Conservation (phyloP, 2,113 vertebrate species). For the Semicossyphus pulcher region DNA sequence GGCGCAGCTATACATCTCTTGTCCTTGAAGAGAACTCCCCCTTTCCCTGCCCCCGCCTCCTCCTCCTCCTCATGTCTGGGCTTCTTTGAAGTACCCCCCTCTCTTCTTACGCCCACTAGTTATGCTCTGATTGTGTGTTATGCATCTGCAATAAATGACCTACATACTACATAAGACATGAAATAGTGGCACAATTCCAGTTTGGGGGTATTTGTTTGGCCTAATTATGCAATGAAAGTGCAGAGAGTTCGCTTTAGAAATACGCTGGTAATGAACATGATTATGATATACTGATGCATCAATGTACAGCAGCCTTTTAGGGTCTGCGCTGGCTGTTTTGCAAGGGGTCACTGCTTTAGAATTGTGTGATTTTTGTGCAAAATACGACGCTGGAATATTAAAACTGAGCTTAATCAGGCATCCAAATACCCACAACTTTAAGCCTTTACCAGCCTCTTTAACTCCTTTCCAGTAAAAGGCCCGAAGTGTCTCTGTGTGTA, state of each 20-base stretch:
- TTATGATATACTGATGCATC: background rate
- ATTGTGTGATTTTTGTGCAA: too few species aligned
- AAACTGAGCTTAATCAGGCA: too few species aligned
- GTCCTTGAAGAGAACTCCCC: slow-evolving; percentile 63
- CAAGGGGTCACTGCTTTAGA: too few species aligned
- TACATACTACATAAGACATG: slow-evolving; percentile 66
- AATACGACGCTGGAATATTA: too few species aligned
- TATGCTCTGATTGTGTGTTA: slow-evolving; percentile 53
- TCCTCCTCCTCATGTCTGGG: slow-evolving; percentile 34
- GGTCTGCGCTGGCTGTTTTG: too few species aligned
- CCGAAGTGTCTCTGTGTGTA: too few species aligned
- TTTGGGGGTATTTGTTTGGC: slow-evolving; percentile 40
- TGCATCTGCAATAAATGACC: slow-evolving; percentile 72
- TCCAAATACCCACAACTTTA: too few species aligned
- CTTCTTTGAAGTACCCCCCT: slow-evolving; percentile 59
- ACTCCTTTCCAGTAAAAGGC: too few species aligned
- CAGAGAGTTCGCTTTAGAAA: slow-evolving; percentile 23
- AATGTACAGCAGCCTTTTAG: background rate
- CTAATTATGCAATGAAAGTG: slow-evolving; percentile 58
- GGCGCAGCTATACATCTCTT: slow-evolving; percentile 21
- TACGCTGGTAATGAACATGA: slow-evolving; percentile 23
- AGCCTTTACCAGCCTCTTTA: too few species aligned
- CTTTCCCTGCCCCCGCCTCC: background rate
- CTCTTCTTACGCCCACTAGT: slow-evolving; percentile 35
- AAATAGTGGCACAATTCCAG: slow-evolving; percentile 57